Evolutionary conservation across 2,113 vertebrate species (phyloP), one percentile per base, ranked within the genome.

Genomic region (Passerina amoena): DNA sequence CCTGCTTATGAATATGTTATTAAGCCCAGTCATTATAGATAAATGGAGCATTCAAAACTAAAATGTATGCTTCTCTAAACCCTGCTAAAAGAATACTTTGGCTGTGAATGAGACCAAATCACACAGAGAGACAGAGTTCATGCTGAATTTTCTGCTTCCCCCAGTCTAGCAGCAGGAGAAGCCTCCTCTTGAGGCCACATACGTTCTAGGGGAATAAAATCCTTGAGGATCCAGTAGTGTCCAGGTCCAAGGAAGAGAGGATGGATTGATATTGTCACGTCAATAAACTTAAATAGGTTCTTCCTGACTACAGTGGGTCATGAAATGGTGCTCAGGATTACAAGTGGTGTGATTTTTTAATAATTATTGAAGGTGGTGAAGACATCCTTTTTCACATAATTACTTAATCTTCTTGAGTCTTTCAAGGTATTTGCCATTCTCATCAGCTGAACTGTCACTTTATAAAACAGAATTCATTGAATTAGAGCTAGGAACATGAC

Each of bases 361-460:
- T 68, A 66, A 81, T 80, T 93, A 90, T 3, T 93, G 31, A 78
- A 90, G 60, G 10, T 60, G 14, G 28, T 23, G 19, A 90, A 90
- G 60, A 94, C 63, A 88, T 68, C 66, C 40, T 93, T 95, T 95
- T 92, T 89, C 83, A 93, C 35, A 35, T 85, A 95, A 92, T 86
- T 71, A 77, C 64, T 93, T 88, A 79, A 96, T 95, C 68, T 94
- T 69, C 64, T 87, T 65, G 63, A 82, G 63, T 69, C 68, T 80
- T 64, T 77, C 38, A 82, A 91, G 50, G 27, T 87, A 91, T 91
- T 88, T 95, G 54, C 68, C 50, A 86, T 35, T 50, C 38, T 93
- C 77, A 88, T 84, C 57, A 78, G 64, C 19, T 91, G 42, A 86
- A 44, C 64, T 93, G 78, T 82, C 87, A 84, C 44, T 82, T 51